Base-by-base conservation (phyloP, 2,113 vertebrate species). In the Phasianus colchicus region DNA sequence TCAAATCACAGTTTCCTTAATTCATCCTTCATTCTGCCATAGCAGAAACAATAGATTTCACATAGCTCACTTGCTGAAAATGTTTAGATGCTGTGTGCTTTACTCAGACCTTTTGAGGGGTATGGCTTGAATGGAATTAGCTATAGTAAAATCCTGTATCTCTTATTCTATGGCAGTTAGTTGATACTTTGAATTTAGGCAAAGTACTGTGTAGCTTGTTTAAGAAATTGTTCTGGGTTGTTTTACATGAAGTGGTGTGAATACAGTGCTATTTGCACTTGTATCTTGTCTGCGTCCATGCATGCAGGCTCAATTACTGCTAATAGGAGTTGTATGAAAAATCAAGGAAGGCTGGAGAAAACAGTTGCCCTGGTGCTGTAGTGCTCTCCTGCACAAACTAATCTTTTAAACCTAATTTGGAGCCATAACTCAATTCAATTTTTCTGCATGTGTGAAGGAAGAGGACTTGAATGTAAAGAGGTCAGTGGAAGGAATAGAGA, bases 381-480 rank as follows among this genome's bases (percentile, higher is more conserved):
- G 42, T n/a, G 52, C 48, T 94, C 48, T 94, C 58, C 77, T 32
- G 10, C 40, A 52, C 13, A 30, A 86, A 30, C 25, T 80, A 13
- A 67, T 66, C 72, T 92, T 84, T 32, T 48, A 80, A 73, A 32
- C 24, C 69, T 88, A 57, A n/a, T 78, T 67, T 66, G 43, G 63
- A 77, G 30, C 54, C 66, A 82, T 5, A 75, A 61, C 16, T n/a
- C 6, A 16, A 27, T 87, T 64, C 67, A 88, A 0, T 85, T 91
- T 65, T 78, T 19, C 32, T 86, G 87, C 30, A 25, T 22, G 70
- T 55, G 16, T 29, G 34, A 75, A 79, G 61, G 82, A 76, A 93
- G 83, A 69, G 93, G 90, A 70, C 73, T 88, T 83, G 86, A 90
- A 81, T 91, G 38, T 21, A 10, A 83, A 91, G 93, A 63, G 70